A percentile compares a stretch with the other conserved stretches of the same genome.
Evolutionary conservation across 2,888 invertebrate genomes (phyloP).

Genomic region (Opisthograptis luteolata): DNA sequence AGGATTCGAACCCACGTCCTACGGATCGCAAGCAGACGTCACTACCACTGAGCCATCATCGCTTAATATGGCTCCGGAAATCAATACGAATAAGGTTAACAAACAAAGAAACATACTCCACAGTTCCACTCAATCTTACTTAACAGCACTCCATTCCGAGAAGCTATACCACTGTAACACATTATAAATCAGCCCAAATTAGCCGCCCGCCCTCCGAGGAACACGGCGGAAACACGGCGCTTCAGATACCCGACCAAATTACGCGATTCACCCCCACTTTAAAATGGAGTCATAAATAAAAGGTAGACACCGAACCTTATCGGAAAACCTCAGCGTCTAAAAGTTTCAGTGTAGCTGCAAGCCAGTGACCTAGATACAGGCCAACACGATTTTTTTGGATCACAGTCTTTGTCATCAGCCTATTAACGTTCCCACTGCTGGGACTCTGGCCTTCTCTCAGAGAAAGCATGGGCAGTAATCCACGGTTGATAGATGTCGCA

Average conservation of each 20-base stretch:
- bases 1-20: too few species aligned
- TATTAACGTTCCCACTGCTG: too few species aligned
- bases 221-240: neutral
- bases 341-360: neutral
- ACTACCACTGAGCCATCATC: too few species aligned
- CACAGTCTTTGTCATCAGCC: too few species aligned
- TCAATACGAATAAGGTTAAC: neutral
- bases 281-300: conserved; percentile 83
- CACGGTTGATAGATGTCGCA: too few species aligned
- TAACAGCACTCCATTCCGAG: conserved; percentile 15
- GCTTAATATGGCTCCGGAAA: too few species aligned
- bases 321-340: conserved; percentile 45
- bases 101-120: neutral
- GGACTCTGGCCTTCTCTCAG: too few species aligned
- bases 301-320: conserved; percentile 76
- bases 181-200: conserved; percentile 36
- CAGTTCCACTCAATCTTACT: conserved; percentile 5
- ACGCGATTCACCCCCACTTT: conserved; percentile 76
- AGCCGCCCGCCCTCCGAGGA: conserved; percentile 3
- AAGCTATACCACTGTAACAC: conserved; percentile 31
- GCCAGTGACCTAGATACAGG: conserved; percentile 3
- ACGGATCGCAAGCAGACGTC: too few species aligned
- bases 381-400: too few species aligned
- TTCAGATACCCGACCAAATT: conserved; percentile 51
- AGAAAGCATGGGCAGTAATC: too few species aligned